Conservation (phyloP, 2,888 invertebrate genomes). For the Chaitophorus viminalis region DNA sequence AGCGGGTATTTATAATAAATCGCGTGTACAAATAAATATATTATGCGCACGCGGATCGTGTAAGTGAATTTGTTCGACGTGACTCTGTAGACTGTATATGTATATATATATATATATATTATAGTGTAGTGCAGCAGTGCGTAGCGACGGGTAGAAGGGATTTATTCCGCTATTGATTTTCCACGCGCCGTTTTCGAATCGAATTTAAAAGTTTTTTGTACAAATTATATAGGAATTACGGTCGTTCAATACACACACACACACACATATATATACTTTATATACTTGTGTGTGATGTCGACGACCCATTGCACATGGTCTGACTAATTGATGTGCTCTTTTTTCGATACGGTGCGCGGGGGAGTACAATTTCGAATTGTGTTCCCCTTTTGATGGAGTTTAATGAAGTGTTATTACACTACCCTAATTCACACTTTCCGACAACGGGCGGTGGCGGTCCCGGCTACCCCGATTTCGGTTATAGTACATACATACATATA, state of each 20-base stretch:
- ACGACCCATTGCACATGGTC: constrained; percentile 59
- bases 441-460: constrained; percentile 13
- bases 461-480: constrained; percentile 54
- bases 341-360: constrained; percentile 50
- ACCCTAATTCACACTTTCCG: constrained; percentile 62
- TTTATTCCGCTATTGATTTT: constrained; percentile 56
- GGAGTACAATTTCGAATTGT: constrained; percentile 37
- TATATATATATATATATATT: too few species aligned
- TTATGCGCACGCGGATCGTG: background rate
- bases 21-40: background rate
- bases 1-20: constrained; percentile 6
- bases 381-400: constrained; percentile 62
- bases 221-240: constrained; percentile 55
- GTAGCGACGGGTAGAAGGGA: background rate
- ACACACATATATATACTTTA: background rate
- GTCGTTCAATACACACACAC: constrained; percentile 25
- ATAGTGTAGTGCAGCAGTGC: too few species aligned
- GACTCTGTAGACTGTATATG: background rate
- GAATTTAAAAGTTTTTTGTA: constrained; percentile 52
- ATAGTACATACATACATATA: background rate
- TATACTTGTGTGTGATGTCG: constrained; percentile 12
- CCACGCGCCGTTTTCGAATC: constrained; percentile 38
- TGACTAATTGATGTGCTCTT: constrained; percentile 60
- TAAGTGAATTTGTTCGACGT: background rate
- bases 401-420: constrained; percentile 63